A percentile compares a stretch with the other conserved stretches of the same genome.
These are phyloP conservation scores for Rhysida immarginata DNA, from an alignment of 1,140 invertebrate genomes.

Conservation along the genomic window DNA sequence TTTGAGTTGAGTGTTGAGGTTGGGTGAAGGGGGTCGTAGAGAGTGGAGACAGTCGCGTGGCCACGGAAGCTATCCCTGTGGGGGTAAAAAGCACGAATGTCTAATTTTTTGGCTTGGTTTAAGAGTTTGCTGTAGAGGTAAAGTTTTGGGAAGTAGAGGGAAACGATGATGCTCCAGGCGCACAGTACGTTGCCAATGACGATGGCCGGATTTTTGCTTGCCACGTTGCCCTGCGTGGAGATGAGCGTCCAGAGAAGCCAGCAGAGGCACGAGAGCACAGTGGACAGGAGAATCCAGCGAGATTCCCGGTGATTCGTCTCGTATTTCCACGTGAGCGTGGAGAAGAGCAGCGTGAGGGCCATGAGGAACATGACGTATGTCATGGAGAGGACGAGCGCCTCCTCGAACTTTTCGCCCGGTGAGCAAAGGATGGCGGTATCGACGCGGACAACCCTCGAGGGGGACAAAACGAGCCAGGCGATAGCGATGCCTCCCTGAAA, in stretches of 20 bases:
- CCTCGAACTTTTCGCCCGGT: constrained; percentile 28
- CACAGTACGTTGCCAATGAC: constrained; percentile 27
- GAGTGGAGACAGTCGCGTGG: too few species aligned
- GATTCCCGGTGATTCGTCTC: constrained; percentile 26
- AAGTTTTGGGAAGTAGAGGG: constrained; percentile 29
- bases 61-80: too few species aligned
- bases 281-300: constrained; percentile 32
- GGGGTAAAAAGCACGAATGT: constrained; percentile 5
- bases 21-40: too few species aligned
- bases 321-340: constrained; percentile 29
- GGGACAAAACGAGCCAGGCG: constrained; percentile 33
- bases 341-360: constrained; percentile 28
- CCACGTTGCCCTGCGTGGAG: constrained; percentile 24
- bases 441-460: constrained; percentile 21
- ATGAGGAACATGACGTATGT: constrained; percentile 35
- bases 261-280: constrained; percentile 25
- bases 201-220: constrained; percentile 26
- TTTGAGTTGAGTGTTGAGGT: too few species aligned
- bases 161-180: constrained; percentile 26
- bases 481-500: constrained; percentile 33
- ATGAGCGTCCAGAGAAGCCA: constrained; percentile 34
- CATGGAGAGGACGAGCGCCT: constrained; percentile 32
- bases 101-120: constrained; percentile 12
- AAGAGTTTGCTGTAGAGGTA: constrained; percentile 25
- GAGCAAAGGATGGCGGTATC: constrained; percentile 17